These are phyloP conservation scores for Catharus fuscescens DNA, from an alignment of 2,113 vertebrate species.

Conservation along the genomic window DNA sequence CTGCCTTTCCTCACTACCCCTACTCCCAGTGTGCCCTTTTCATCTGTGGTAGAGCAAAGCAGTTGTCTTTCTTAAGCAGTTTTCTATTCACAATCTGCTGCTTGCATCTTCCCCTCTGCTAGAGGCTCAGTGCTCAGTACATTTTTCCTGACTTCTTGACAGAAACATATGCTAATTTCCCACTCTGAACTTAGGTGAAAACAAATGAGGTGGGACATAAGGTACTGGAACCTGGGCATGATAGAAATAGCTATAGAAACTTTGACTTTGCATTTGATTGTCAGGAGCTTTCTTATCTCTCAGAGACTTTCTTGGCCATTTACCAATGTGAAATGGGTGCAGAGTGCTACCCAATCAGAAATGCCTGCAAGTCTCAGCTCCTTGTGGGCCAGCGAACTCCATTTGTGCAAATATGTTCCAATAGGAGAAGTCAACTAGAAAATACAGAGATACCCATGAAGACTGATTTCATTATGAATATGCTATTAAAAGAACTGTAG, in stretches of 20 bases:
- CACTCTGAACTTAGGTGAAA: neutral
- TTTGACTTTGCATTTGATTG: neutral
- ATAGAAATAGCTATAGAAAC: neutral
- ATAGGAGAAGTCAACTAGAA: conserved; percentile 26
- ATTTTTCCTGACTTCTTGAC: conserved; percentile 17
- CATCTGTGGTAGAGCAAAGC: neutral
- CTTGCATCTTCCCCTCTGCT: neutral
- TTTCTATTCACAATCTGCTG: neutral
- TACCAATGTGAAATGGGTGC: neutral
- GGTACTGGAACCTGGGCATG: neutral
- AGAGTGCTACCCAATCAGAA: neutral
- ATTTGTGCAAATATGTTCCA: neutral
- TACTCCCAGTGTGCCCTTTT: neutral
- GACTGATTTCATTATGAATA: conserved; percentile 19
- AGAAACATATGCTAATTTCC: neutral
- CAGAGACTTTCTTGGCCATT: neutral
- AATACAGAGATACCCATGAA: conserved; percentile 33
- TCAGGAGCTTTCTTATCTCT: neutral
- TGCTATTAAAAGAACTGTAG: conserved; percentile 19
- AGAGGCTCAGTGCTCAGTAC: neutral
- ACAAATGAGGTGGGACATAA: neutral
- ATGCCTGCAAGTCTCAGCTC: neutral
- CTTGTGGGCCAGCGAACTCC: neutral
- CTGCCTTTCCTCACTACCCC: neutral
- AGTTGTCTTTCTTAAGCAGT: neutral